These are phyloP conservation scores for Papilio aristodemus DNA, from an alignment of 1,140 invertebrate genomes.

Conservation along the genomic window DNA sequence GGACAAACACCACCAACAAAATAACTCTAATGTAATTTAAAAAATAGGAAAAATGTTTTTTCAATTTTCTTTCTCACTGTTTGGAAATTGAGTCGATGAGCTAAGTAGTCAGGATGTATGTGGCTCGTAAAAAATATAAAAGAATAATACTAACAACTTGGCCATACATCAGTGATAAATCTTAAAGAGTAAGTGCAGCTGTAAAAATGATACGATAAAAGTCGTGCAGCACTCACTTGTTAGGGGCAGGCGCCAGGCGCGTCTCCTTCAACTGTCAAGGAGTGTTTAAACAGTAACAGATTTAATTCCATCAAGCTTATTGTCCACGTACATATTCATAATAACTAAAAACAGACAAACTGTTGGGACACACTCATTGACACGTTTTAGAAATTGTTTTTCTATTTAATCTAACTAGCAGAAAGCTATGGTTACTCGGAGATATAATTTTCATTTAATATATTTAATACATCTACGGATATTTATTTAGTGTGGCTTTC, in stretches of 20 bases:
- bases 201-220: slow-evolving; percentile 63
- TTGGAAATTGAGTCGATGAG: slow-evolving; percentile 27
- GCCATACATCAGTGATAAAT: slow-evolving; percentile 55
- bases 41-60: too few relatives aligned
- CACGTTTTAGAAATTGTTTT: slow-evolving; percentile 21
- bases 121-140: neutral
- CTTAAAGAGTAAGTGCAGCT: slow-evolving; percentile 57
- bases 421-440: too few relatives aligned
- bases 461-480: too few relatives aligned
- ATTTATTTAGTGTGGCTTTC: too few relatives aligned
- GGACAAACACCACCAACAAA: too few relatives aligned
- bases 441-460: too few relatives aligned
- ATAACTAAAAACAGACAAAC: slow-evolving; percentile 60
- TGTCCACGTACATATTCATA: slow-evolving; percentile 47
- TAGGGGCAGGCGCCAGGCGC: slow-evolving; percentile 45
- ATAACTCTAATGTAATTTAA: too few relatives aligned
- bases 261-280: slow-evolving; percentile 68
- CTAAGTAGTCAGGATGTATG: neutral
- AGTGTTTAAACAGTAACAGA: slow-evolving; percentile 59
- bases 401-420: neutral
- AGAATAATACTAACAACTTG: slow-evolving; percentile 39
- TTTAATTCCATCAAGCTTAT: slow-evolving; percentile 55
- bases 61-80: neutral
- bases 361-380: slow-evolving; percentile 62
- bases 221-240: slow-evolving; percentile 32